Evolutionary conservation across 2,797 vertebrate species (phyloP).

Genomic region (Smutsia temminckii): DNA sequence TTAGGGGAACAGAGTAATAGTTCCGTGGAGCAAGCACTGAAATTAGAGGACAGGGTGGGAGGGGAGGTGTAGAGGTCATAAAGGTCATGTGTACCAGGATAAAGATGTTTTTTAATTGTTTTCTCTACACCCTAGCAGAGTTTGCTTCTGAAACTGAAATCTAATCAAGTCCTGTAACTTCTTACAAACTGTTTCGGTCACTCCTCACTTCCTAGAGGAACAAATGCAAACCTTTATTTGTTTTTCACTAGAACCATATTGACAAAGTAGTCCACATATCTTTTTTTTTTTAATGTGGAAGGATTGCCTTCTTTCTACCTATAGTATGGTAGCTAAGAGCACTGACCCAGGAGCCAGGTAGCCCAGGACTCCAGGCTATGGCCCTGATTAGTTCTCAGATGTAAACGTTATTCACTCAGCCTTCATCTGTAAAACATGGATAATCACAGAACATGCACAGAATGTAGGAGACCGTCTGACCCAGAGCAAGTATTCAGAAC

Average conservation of each 20-base stretch:
- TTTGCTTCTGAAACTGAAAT: not conserved
- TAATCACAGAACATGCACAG: not conserved
- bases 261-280: not conserved
- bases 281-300: not conserved
- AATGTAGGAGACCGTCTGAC: not conserved
- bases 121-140: not conserved
- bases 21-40: not conserved
- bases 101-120: not conserved
- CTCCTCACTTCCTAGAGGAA: not conserved
- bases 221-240: not conserved
- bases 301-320: not conserved
- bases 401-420: not conserved
- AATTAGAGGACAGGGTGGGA: not conserved
- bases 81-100: not conserved
- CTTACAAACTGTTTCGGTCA: not conserved
- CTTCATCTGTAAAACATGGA: not conserved
- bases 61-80: fast-evolving
- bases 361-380: fast-evolving
- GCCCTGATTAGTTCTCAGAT: not conserved
- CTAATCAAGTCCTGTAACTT: not conserved
- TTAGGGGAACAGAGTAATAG: not conserved
- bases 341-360: not conserved
- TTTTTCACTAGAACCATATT: not conserved
- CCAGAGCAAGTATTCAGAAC: not conserved
- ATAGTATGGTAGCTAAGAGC: not conserved